Base-by-base conservation (phyloP, 2,888 invertebrate genomes). In the Drosophila cyrtoloma region DNA sequence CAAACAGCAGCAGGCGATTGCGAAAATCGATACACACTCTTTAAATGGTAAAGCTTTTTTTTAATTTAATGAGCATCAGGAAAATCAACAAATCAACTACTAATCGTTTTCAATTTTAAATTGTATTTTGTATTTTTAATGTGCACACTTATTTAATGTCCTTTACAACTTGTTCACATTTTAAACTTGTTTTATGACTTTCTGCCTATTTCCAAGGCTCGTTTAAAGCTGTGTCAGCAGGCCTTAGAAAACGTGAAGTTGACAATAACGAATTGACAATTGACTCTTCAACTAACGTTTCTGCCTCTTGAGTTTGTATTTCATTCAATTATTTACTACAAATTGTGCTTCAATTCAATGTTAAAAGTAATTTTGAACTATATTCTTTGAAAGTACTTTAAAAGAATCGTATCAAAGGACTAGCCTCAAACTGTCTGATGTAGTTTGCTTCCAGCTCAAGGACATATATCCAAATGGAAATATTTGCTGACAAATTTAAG, bases 11-110 rank as follows among this genome's bases (percentile, higher is more conserved):
- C 26, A 14, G 19, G 16, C 55, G 14, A 58, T 51, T 28, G 5
- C 28, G 3, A 30, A 19, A 50, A 50, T 51, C 14, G 30, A 53
- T 39, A 10, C 22, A 3, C 1, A 5, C 47, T 56, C 55, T 37
- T 62, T 61, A 42, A 70, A 33, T 16, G 37, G 14, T n/a, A 42
- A 35, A 60, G 6, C 2, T 12, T n/a, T 14, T 14, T 67, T 61
- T 35, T 14, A 51, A 51, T 69, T 42, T 37, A 56, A 19, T 39
- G 39, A 14, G 50, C 50, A 69, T 51, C 70, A 30, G 50, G 22
- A 52, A 50, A 56, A 37, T 28, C 16, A 0, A n/a, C 0, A 32
- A 16, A 39, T 55, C 39, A 33, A 55, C 39, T 47, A 42, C 22
- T 22, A 69, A 53, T 39, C 50, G 6, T 56, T 53, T 22, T n/a